Percentiles rank a stretch among this genome's conserved stretches.
phyloP scores from a whole-genome alignment of 2,113 vertebrate species.

The Rousettus leschenaultii region DNA sequence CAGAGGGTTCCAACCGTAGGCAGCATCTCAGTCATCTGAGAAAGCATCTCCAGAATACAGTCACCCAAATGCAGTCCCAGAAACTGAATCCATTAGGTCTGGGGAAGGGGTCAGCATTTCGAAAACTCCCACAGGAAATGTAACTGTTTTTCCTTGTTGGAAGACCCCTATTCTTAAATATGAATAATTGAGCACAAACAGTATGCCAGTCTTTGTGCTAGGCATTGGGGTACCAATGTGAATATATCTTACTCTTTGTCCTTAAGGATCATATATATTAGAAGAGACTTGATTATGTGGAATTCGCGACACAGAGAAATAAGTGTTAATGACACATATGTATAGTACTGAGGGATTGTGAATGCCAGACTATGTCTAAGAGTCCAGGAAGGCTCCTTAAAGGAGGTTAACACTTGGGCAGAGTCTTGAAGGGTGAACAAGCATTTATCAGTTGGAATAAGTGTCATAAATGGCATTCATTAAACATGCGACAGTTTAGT shows the following conservation, averaged over 20 bases:
- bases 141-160: background rate
- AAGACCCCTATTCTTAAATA: background rate
- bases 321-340: accelerated
- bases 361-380: background rate
- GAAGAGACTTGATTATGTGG: background rate
- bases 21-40: background rate
- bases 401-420: background rate
- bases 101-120: background rate
- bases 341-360: accelerated
- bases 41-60: background rate
- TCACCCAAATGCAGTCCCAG: background rate
- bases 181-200: background rate
- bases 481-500: background rate
- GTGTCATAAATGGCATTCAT: background rate
- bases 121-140: background rate
- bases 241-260: background rate
- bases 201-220: background rate
- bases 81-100: background rate
- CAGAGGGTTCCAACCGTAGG: background rate
- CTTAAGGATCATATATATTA: background rate
- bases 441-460: background rate
- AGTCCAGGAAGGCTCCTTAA: background rate
- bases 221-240: background rate
- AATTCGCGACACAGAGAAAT: background rate
- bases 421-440: background rate